A percentile compares a stretch with the other conserved stretches of the same genome.
phyloP scores from a whole-genome alignment of 2,113 vertebrate species.

The Gasterosteus aculeatus region DNA sequence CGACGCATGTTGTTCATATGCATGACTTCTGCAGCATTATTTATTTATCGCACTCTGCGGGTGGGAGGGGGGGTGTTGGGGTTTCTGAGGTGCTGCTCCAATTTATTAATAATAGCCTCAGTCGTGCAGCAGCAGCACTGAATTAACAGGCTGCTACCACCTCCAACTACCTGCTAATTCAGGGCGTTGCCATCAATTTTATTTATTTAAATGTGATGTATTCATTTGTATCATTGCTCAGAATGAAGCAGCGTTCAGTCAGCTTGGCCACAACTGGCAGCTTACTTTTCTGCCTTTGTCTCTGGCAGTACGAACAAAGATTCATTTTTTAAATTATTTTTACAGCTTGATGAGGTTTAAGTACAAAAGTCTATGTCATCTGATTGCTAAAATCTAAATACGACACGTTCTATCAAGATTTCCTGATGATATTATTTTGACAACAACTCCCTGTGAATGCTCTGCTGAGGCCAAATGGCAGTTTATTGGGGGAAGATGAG shows the following conservation, averaged over 20 bases:
- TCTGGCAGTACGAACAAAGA: neutral
- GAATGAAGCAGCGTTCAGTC: conserved; percentile 27
- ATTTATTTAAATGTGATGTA: neutral
- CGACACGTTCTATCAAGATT: neutral
- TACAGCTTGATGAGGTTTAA: neutral
- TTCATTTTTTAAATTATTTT: neutral
- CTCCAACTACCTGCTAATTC: conserved; percentile 31
- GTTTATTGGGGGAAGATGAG: conserved; percentile 37
- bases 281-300: conserved; percentile 5
- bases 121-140: conserved; percentile 64
- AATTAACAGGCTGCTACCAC: conserved; percentile 66
- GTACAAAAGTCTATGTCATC: neutral
- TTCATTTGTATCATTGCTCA: neutral
- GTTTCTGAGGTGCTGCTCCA: conserved; percentile 63
- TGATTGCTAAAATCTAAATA: neutral
- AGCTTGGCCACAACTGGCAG: conserved; percentile 50
- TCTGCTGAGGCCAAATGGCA: conserved; percentile 17
- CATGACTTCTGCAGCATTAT: conserved; percentile 78
- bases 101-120: conserved; percentile 79
- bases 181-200: conserved; percentile 16
- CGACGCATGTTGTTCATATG: conserved; percentile 79
- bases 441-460: neutral
- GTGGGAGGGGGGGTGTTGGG: conserved; percentile 28
- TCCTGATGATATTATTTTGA: neutral
- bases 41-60: conserved; percentile 79